Evolutionary conservation across 2,888 invertebrate species (phyloP), one percentile per base, ranked within the genome.

Genomic region (Melangyna quadrimaculata): DNA sequence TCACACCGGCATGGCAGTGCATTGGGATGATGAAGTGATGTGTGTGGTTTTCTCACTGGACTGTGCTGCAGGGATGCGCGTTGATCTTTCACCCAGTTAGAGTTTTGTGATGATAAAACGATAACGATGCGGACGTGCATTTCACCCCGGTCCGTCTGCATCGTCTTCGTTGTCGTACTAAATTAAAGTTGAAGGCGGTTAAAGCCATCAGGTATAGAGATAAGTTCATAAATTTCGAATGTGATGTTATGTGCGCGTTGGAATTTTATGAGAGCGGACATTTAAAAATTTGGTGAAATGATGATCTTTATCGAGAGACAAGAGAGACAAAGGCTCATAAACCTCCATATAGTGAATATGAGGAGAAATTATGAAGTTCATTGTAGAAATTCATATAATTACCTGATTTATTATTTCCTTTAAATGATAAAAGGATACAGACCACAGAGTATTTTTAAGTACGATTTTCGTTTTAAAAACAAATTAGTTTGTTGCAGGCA

Each of bases 61-160:
- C 65, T 72, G n/a, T n/a, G n/a, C 63, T 43, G n/a, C 1, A 2
- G 12, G 2, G 53, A 53, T 35, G 70, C 71, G 59, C 53, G 48
- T 77, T 81, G 86, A 86, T 86, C 86, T 86, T 78, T 86, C 86
- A 86, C 86, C 86, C 77, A 86, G 86, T 86, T 86, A 86, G 80
- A 84, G 81, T 43, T 61, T 77, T n/a, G n/a, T n/a, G n/a, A n/a
- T 78, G 81, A 86, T 81, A 81, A 81, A 69, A 32, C 80, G 86
- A 86, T 81, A 86, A 81, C 81, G 86, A 81, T 73, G 81, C 63
- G 72, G 77, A 86, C 86, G 81, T 86, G 86, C 63, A 86, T 77
- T 73, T 86, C 86, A 81, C 86, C 86, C 81, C 63, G 63, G 77
- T 22, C n/a, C n/a, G n/a, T n/a, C n/a, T n/a, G n/a, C n/a, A n/a